Evolutionary conservation across 1,140 invertebrate genomes (phyloP).

Genomic region (Lasioglossum albipes): DNA sequence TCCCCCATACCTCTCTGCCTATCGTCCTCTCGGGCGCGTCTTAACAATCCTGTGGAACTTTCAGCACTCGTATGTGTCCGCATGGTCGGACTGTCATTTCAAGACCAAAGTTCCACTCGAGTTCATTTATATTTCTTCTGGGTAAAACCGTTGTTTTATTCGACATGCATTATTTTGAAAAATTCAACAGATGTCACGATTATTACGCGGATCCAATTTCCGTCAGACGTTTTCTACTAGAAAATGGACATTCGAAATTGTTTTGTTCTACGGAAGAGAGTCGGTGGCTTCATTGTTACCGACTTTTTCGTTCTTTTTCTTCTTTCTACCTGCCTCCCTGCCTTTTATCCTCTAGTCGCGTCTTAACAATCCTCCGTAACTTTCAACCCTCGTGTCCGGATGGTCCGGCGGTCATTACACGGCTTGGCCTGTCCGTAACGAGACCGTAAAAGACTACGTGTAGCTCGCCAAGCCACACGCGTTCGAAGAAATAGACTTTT

Average conservation of each 20-base stretch:
- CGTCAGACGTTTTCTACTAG: no score
- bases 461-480: neutral
- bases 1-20: no score
- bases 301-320: constrained; percentile 15
- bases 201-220: no score
- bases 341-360: neutral
- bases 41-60: constrained; percentile 53
- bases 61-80: constrained; percentile 24
- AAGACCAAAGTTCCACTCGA: neutral
- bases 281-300: constrained; percentile 7
- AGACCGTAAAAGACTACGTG: constrained; percentile 32
- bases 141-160: no score
- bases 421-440: constrained; percentile 38
- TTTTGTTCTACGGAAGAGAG: constrained; percentile 25
- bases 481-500: neutral
- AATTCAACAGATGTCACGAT: no score
- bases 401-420: constrained; percentile 49
- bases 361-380: constrained; percentile 51
- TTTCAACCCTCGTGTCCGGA: constrained; percentile 38
- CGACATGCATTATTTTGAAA: no score
- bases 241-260: no score
- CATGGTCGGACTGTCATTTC: constrained; percentile 50
- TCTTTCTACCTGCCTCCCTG: neutral
- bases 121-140: no score
- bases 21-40: neutral